A percentile compares a stretch with the other conserved stretches of the same genome.
Conservation (phyloP, 2,113 vertebrate genomes). For the Pelobates fuscus region DNA sequence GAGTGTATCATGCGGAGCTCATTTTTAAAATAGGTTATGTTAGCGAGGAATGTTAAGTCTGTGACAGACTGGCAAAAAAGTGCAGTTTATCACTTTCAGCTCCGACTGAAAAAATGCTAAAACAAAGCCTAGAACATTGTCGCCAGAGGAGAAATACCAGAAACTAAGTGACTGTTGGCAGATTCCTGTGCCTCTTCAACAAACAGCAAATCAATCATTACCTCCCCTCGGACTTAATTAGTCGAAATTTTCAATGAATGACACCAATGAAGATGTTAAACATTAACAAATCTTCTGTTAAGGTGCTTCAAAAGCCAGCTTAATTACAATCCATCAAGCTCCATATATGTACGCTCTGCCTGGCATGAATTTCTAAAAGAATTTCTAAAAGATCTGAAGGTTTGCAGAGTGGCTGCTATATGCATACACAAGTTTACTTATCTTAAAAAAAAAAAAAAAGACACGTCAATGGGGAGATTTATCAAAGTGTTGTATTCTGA, state of each 20-base stretch:
- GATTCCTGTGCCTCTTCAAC: slow-evolving; percentile 35
- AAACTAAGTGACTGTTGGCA: slow-evolving; percentile 53
- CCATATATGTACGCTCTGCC: slow-evolving; percentile 7
- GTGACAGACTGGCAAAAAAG: slow-evolving; percentile 17
- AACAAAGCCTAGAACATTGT: slow-evolving; percentile 44
- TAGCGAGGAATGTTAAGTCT: slow-evolving; percentile 5
- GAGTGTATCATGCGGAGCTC: background rate
- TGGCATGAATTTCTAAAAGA: background rate
- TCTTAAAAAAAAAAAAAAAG: no score
- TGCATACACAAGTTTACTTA: no score
- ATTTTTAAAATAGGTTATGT: slow-evolving; percentile 19
- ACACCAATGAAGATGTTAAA: slow-evolving; percentile 63
- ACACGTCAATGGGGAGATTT: no score
- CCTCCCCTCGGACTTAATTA: slow-evolving; percentile 75
- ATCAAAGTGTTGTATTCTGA: no score
- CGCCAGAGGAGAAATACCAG: slow-evolving; percentile 49
- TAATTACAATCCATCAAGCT: slow-evolving; percentile 53
- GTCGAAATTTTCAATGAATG: slow-evolving; percentile 62
- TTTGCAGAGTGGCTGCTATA: no score
- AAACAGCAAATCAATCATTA: slow-evolving; percentile 58
- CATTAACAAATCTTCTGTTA: slow-evolving; percentile 61
- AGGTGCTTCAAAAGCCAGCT: slow-evolving; percentile 54
- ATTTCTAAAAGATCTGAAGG: background rate
- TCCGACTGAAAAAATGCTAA: slow-evolving; percentile 21
- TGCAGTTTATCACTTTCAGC: slow-evolving; percentile 31